A percentile compares a stretch with the other conserved stretches of the same genome.
Evolutionary conservation across 2,797 vertebrate genomes (phyloP).

Genomic region (Hozukius guyotensis): DNA sequence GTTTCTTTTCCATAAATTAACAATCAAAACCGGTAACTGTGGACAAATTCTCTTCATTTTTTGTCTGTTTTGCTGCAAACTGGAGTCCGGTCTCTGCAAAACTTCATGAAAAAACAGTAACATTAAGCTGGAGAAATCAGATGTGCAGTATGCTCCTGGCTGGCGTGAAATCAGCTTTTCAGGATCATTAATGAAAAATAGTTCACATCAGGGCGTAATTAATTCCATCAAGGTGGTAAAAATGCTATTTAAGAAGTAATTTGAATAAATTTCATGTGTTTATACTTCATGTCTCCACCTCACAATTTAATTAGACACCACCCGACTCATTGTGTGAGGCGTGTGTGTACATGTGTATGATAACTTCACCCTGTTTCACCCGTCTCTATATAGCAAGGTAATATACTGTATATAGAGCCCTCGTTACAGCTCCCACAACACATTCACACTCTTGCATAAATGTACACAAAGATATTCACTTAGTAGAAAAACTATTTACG

Average conservation of each 20-base stretch:
- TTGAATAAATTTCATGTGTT: conserved; percentile 24
- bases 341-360: background rate
- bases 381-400: background rate
- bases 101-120: background rate
- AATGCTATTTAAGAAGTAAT: background rate
- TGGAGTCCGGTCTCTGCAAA: background rate
- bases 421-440: background rate
- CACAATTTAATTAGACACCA: conserved; percentile 18
- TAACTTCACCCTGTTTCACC: background rate
- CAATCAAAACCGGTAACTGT: background rate
- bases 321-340: background rate
- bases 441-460: background rate
- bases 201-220: conserved; percentile 26
- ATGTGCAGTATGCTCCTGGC: background rate
- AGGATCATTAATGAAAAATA: conserved; percentile 30
- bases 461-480: background rate
- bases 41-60: background rate
- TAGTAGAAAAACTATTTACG: too few species aligned
- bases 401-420: background rate
- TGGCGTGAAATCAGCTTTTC: background rate
- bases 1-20: conserved; percentile 14
- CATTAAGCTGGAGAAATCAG: conserved; percentile 15
- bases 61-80: background rate
- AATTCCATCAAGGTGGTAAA: conserved; percentile 35
- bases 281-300: conserved; percentile 20